phyloP scores from a whole-genome alignment of 2,888 invertebrate species.

The Lasioglossum calceatum region DNA sequence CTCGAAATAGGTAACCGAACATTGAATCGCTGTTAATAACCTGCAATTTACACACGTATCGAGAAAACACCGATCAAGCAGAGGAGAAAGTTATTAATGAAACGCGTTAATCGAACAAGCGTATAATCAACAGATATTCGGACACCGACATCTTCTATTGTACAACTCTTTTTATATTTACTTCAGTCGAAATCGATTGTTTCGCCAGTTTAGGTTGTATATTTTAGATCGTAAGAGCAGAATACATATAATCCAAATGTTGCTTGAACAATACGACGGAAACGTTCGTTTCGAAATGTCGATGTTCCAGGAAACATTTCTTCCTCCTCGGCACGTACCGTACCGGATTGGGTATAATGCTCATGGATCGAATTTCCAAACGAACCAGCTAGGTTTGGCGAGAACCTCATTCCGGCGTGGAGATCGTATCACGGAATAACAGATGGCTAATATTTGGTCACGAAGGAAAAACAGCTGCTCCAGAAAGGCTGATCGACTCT shows the following conservation, averaged over 20 bases:
- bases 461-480: neutral
- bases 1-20: constrained; percentile 60
- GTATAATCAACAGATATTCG: neutral
- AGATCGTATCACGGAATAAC: constrained; percentile 32
- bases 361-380: constrained; percentile 70
- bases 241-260: neutral
- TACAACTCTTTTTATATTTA: neutral
- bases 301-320: constrained; percentile 62
- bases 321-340: constrained; percentile 29
- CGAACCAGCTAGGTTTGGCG: constrained; percentile 45
- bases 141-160: neutral
- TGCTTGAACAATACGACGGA: neutral
- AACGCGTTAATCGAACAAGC: constrained; percentile 27
- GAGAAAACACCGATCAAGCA: constrained; percentile 15
- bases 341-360: constrained; percentile 59
- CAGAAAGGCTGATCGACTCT: neutral
- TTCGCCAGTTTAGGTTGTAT: neutral
- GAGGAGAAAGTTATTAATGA: constrained; percentile 32
- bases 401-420: constrained; percentile 8
- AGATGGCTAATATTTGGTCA: constrained; percentile 28
- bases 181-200: neutral
- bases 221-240: neutral
- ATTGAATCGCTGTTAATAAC: constrained; percentile 60
- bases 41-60: constrained; percentile 22
- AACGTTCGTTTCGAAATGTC: constrained; percentile 24